phyloP scores from a whole-genome alignment of 2,113 vertebrate species.

The Spermophilus dauricus region DNA sequence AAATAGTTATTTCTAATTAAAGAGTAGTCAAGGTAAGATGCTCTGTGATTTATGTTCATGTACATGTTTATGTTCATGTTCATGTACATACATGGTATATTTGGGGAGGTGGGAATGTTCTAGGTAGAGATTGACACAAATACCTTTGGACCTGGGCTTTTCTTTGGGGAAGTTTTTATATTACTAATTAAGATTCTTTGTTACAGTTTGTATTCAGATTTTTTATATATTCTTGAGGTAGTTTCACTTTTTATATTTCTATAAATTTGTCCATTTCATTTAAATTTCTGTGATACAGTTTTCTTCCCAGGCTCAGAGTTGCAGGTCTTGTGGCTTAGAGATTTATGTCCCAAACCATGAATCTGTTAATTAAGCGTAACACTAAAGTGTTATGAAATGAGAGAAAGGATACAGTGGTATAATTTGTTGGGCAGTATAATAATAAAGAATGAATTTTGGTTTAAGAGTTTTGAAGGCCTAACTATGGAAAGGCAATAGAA shows the following conservation, averaged over 20 bases:
- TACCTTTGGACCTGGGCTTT: neutral
- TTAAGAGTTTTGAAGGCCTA: neutral
- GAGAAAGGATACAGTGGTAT: neutral
- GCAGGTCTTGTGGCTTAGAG: neutral
- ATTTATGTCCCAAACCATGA: neutral
- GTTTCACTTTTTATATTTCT: neutral
- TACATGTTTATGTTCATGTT: too few relatives aligned
- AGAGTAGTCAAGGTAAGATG: neutral
- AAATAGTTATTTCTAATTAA: constrained; percentile 58
- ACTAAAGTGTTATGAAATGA: neutral
- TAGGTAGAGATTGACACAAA: neutral
- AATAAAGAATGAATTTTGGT: neutral
- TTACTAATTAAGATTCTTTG: neutral
- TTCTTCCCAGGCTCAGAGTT: neutral
- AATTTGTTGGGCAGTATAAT: neutral
- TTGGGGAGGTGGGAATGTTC: neutral
- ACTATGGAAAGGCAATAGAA: neutral
- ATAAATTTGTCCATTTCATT: neutral
- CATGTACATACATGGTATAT: neutral
- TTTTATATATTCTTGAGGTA: neutral
- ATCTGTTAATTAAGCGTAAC: neutral
- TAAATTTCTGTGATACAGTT: neutral
- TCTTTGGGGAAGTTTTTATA: constrained; percentile 20
- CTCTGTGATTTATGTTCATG: fast-evolving
- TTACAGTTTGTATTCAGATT: neutral